Base-by-base conservation (phyloP, 2,888 invertebrate species). In the Galerucella nymphaeae region DNA sequence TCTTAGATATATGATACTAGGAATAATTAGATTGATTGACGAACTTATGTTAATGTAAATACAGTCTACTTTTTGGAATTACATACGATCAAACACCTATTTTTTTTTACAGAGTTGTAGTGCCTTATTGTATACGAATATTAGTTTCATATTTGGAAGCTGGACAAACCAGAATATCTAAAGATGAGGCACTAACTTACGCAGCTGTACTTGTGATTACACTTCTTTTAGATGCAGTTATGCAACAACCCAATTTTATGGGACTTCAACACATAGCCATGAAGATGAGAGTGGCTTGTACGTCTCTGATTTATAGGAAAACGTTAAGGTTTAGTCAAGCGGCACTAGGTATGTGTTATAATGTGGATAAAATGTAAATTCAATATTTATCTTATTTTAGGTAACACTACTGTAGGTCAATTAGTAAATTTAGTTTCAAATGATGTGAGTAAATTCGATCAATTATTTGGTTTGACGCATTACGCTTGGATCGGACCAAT, bases 381-480 rank as follows among this genome's bases (percentile, higher is more conserved):
- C 5, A 30, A 20, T 38, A 18, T n/a, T 41, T 13, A 14, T n/a
- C 3, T 48, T 23, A 50, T 69, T 42, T 48, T 75, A 41, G 89
- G 89, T 5, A 86, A 90, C 82, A 91, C 92, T 0, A 91, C 92
- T 1, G 85, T 86, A 3, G 88, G 88, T 48, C 87, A 87, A 76
- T 79, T 86, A 72, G 84, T 88, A 13, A 88, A 88, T 80, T 81
- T 88, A 63, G 84, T 93, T 79, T 91, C 92, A 20, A 93, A 92
- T 79, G 93, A 93, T 83, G 91, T 92, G 13, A 90, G 89, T 80
- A 88, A 91, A 78, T 97, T 98, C 85, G 98, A 99, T 85, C 91
- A 96, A 83, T 94, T 95, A 13, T 91, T 96, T 69, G 91, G 96
- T 78, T 95, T 97, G 84, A 87, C 96, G 8, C 97, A 98, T 87